Evolutionary conservation across 2,888 invertebrate species (phyloP), one percentile per base, ranked within the genome.

Genomic region (Anagyrus pseudococci): DNA sequence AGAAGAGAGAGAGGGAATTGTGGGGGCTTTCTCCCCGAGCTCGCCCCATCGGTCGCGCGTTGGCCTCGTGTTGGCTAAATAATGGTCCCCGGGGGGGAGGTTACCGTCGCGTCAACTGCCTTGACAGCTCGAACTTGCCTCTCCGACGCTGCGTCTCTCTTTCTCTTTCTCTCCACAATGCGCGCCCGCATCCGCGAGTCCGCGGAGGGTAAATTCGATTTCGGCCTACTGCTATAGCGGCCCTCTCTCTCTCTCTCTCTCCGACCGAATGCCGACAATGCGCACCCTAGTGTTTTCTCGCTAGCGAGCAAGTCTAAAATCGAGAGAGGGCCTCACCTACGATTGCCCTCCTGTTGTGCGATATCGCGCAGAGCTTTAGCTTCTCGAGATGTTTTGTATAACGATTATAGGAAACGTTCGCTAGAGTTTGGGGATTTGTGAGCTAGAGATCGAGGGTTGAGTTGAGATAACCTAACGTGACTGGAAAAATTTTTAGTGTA

Each of bases 71-170:
- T 79, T 79, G 76, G 76, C 75, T 80, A 80, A 80, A 80, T 80
- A 80, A 80, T 80, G 75, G 80, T 69, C 71, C 71, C 62, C 46
- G 44, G 68, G 70, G 70, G 77, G 75, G 74, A 73, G 77, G 73
- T 72, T 69, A 71, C 71, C 73, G 73, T 72, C 77, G 75, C 75
- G 80, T 80, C 80, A 80, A 78, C 76, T 74, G 77, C 76, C 77
- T 77, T 76, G 79, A 80, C 79, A 75, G 73, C 71, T 69, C 72
- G 67, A 26, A 57, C 73, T 75, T 74, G 70, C 75, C 71, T 73
- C n/a, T n/a, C n/a, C n/a, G n/a, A n/a, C n/a, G n/a, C n/a, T n/a
- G n/a, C n/a, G n/a, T n/a, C n/a, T n/a, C n/a, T n/a, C 69, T 69
- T 71, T 41, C 46, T 26, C 43, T 19, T 54, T 22, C 46, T 37